Evolutionary conservation across 2,888 invertebrate genomes (phyloP).

Genomic region (Schrankia costaestrigalis): DNA sequence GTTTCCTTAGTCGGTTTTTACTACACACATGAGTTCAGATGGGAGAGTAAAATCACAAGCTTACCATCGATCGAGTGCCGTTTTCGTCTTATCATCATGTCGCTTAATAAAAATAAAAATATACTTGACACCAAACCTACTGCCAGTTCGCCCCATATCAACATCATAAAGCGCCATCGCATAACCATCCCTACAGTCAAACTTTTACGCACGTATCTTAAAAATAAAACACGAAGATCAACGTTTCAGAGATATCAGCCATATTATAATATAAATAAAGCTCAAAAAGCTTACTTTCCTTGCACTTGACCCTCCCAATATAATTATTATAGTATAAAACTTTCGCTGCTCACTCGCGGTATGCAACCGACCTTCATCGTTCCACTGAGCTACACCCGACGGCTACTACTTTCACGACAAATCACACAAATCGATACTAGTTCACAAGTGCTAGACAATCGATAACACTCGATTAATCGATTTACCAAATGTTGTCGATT

Average conservation of each 20-base stretch:
- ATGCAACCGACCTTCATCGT: slow-evolving; percentile 60
- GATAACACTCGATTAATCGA: slow-evolving; percentile 11
- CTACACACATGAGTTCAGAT: no score
- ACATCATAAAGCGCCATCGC: no score
- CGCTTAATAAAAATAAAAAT: no score
- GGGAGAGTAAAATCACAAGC: no score
- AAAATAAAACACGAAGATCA: no score
- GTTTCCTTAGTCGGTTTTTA: no score
- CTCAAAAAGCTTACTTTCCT: slow-evolving; percentile 40
- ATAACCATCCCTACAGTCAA: no score
- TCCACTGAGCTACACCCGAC: slow-evolving; percentile 52
- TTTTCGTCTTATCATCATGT: no score
- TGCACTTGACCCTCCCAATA: slow-evolving; percentile 62
- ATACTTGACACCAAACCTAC: no score
- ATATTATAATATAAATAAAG: slow-evolving; percentile 9
- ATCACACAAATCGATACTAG: slow-evolving; percentile 28
- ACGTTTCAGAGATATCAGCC: slow-evolving; percentile 4
- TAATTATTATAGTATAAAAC: slow-evolving; percentile 63
- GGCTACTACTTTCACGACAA: slow-evolving; percentile 60
- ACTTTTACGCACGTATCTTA: no score
- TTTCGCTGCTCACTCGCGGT: slow-evolving; percentile 58
- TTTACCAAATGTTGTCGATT: slow-evolving; percentile 11
- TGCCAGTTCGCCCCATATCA: no score
- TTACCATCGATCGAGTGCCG: no score
- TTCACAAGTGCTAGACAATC: slow-evolving; percentile 12